Percentiles rank a stretch among this genome's conserved stretches.
Conservation (phyloP, 2,888 invertebrate genomes). For the Dusona sp. region DNA sequence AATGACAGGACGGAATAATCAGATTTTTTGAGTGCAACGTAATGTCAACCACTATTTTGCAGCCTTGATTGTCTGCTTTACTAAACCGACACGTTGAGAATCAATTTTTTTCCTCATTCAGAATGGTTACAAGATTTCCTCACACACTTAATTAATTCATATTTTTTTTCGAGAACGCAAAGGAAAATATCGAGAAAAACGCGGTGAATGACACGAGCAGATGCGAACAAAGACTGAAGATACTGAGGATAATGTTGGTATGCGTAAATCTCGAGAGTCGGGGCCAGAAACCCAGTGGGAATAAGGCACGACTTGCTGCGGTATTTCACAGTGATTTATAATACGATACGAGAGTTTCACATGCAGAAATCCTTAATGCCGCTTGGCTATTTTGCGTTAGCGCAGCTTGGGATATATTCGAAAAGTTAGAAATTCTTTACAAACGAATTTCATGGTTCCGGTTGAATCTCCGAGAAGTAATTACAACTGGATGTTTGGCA, state of each 20-base stretch:
- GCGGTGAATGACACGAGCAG: conserved; percentile 7
- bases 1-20: not conserved
- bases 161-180: not conserved
- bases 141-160: not conserved
- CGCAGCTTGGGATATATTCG: not conserved
- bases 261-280: conserved; percentile 39
- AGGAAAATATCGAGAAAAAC: not conserved
- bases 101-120: not conserved
- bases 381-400: conserved; percentile 16
- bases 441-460: conserved; percentile 27
- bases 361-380: conserved; percentile 45
- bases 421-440: conserved; percentile 5
- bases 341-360: conserved; percentile 33
- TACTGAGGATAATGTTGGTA: conserved; percentile 34
- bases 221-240: conserved; percentile 18
- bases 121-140: not conserved
- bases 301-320: conserved; percentile 3
- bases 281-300: conserved; percentile 11
- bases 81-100: not conserved
- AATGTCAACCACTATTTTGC: not conserved
- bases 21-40: not conserved
- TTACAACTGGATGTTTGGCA: not conserved
- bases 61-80: not conserved
- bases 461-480: not conserved
- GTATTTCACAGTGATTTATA: conserved; percentile 55